These are phyloP conservation scores for Onchidella celtica DNA, from an alignment of 2,888 invertebrate species.

Conservation along the genomic window DNA sequence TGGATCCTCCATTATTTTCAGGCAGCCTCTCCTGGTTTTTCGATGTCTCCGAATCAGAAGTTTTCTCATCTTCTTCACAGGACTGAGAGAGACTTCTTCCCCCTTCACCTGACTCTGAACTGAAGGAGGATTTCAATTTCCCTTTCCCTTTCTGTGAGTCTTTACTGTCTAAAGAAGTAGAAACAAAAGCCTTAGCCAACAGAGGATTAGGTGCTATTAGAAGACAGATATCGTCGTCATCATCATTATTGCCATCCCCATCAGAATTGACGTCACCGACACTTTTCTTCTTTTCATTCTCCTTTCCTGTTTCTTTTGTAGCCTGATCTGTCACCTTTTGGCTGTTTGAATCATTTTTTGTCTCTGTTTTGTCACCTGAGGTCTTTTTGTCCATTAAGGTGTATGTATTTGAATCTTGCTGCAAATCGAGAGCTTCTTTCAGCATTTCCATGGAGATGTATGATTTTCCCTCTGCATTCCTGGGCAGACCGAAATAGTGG, in stretches of 20 bases:
- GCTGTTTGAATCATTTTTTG: no score
- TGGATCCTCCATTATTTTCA: no score
- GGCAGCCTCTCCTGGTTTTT: no score
- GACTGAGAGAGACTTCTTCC: background rate
- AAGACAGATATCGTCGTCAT: background rate
- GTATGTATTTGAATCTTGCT: no score
- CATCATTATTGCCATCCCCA: background rate
- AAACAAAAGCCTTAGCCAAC: no score
- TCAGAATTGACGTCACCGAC: background rate
- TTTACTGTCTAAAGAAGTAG: no score
- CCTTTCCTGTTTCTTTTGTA: no score
- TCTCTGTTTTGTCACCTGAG: background rate
- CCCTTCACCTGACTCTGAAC: background rate
- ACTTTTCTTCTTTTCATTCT: conserved; percentile 9
- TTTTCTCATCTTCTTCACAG: no score
- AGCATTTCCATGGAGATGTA: conserved; percentile 32
- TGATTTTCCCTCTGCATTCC: conserved; percentile 56
- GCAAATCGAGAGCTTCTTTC: no score
- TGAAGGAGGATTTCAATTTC: background rate
- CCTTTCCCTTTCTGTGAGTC: background rate
- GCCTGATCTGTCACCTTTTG: no score
- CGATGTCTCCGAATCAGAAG: no score
- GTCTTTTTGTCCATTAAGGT: no score
- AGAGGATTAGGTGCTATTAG: conserved; percentile 27
- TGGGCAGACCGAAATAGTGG: conserved; percentile 80